Base-by-base conservation (phyloP, 2,113 vertebrate genomes). In the Actenoides hombroni region DNA sequence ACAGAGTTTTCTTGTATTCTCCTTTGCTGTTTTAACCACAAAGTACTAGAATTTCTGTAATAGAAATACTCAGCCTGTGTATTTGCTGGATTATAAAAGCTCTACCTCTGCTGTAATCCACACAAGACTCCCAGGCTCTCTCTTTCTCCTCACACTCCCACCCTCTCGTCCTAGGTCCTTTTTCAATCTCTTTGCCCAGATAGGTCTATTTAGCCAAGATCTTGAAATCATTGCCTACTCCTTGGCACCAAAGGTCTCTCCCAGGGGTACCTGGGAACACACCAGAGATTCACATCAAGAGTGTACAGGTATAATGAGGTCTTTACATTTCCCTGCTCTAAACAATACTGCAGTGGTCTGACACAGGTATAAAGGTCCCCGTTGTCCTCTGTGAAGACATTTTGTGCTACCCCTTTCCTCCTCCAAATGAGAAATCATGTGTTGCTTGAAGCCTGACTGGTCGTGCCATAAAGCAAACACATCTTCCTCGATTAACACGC, bases 381-480 rank as follows among this genome's bases (percentile, higher is more conserved):
- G 68, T 64, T 79, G 44, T 86, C 61, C 69, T 71, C 73, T 83
- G 48, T 64, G 90, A 86, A 93, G 94, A 63, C 12, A 51, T 74
- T 65, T 71, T 73, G 83, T 61, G 49, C 46, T 76, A 74, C 60
- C 9, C 42, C 35, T 88, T 94, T 60, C 28, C 59, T 83, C 56
- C 48, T 90, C 48, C 42, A 68, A 88, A 88, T 37, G 16, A 92
- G 68, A 93, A 83, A 86, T 49, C n/a, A 57, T 31, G 68, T 63
- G 76, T 86, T 88, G 13, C 69, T 48, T 92, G 28, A 81, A 92
- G 77, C 93, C 64, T 37, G 76, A 92, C 76, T 75, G 64, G 51
- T 53, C 54, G 26, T 87, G 67, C 90, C 91, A 74, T 87, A 90
- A 93, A 96, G 86, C 76, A 95, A 96, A 94, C 80, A 92, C 11